phyloP scores from a whole-genome alignment of 2,113 vertebrate species.

The Tapirus terrestris region DNA sequence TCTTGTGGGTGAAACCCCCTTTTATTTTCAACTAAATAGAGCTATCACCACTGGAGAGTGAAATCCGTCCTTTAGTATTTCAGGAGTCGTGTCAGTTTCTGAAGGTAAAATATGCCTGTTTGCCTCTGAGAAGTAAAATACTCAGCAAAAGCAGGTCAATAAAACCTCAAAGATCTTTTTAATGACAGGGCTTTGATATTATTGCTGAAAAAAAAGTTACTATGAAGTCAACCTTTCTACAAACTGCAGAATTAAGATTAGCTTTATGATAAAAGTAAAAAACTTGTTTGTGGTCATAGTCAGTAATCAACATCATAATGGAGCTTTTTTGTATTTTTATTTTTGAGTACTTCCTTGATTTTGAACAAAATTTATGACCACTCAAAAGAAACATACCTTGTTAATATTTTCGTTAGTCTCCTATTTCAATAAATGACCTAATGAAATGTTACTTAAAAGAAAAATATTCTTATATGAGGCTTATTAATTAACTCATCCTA shows the following conservation, averaged over 20 bases:
- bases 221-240: not conserved
- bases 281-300: not conserved
- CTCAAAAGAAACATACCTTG: constrained; percentile 18
- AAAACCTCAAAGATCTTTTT: not conserved
- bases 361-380: not conserved
- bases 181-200: not conserved
- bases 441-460: constrained; percentile 34
- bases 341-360: not conserved
- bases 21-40: constrained; percentile 41
- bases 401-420: constrained; percentile 27
- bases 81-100: constrained; percentile 41
- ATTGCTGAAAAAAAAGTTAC: not conserved
- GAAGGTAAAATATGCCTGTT: not conserved
- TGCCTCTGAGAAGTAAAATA: not conserved
- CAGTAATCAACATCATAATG: not conserved
- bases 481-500: not conserved
- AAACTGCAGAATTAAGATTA: not conserved
- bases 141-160: not conserved
- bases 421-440: not conserved
- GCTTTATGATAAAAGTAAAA: constrained; percentile 2
- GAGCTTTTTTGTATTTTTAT: not conserved
- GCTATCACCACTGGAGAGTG: not conserved
- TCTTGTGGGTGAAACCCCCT: constrained; percentile 10
- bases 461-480: not conserved
- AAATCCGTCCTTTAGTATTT: constrained; percentile 20